phyloP scores from a whole-genome alignment of 2,797 vertebrate genomes.

The Buceros bicornis region DNA sequence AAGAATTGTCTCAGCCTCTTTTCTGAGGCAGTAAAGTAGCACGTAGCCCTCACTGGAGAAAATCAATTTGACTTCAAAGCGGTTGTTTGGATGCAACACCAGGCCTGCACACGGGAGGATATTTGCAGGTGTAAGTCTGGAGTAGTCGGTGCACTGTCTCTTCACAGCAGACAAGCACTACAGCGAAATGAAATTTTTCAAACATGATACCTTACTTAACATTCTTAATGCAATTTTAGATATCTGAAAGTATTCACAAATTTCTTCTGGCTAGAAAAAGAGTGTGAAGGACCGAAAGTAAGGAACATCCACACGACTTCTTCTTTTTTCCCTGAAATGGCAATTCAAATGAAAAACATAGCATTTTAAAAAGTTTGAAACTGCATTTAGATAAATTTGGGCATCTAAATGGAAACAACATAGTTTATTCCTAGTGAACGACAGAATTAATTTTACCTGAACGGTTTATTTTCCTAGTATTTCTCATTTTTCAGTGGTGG shows the following conservation, averaged over 20 bases:
- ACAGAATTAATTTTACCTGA: background rate
- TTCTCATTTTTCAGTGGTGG: background rate
- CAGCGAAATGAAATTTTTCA: background rate
- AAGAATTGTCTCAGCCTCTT: background rate
- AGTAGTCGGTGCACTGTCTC: background rate
- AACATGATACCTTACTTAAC: background rate
- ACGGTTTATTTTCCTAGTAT: background rate
- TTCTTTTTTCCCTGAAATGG: background rate
- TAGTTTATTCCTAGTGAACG: background rate
- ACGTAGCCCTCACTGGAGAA: background rate
- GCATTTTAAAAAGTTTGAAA: background rate
- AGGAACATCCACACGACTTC: background rate
- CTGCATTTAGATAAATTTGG: background rate
- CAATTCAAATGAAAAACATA: background rate
- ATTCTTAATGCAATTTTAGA: background rate
- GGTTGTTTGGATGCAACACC: background rate
- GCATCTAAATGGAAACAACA: background rate
- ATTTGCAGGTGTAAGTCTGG: background rate
- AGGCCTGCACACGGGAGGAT: background rate
- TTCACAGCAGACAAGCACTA: background rate
- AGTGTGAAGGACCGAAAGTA: background rate
- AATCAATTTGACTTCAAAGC: background rate
- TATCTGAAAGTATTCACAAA: background rate
- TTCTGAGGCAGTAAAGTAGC: background rate
- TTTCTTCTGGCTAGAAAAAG: background rate